Percentiles rank a stretch among this genome's conserved stretches.
Conservation (phyloP, 2,888 invertebrate genomes). For the Ischnura elegans region DNA sequence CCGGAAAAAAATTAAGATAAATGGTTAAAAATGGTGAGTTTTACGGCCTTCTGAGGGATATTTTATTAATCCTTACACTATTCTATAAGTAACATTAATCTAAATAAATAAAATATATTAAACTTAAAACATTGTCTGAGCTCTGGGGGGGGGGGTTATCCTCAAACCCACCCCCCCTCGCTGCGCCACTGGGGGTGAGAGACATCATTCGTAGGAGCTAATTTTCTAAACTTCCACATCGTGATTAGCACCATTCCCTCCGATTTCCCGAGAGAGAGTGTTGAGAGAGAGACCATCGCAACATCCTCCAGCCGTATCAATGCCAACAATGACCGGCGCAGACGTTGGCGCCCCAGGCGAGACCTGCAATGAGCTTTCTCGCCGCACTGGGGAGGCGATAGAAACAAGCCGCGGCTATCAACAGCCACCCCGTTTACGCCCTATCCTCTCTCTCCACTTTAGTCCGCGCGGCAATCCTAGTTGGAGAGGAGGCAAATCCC, state of each 20-base stretch:
- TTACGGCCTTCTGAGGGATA: too few species aligned
- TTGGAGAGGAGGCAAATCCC: background rate
- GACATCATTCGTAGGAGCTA: background rate
- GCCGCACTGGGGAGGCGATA: background rate
- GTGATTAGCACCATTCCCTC: conserved; percentile 28
- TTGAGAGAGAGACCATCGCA: too few species aligned
- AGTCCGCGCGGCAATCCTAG: background rate
- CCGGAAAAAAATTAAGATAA: too few species aligned
- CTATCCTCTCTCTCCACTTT: background rate
- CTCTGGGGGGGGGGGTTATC: too few species aligned
- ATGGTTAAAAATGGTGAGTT: too few species aligned
- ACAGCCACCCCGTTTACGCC: background rate
- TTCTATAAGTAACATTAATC: too few species aligned
- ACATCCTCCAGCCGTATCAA: background rate
- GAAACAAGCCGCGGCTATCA: background rate
- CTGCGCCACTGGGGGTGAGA: background rate
- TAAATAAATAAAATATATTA: too few species aligned
- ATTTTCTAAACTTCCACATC: conserved; percentile 32
- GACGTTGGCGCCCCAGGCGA: background rate
- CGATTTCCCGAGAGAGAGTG: background rate
- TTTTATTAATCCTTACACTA: too few species aligned
- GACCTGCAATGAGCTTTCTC: background rate
- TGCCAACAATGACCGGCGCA: conserved; percentile 21
- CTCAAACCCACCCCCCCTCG: too few species aligned
- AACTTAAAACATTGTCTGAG: too few species aligned